Evolutionary conservation across 1,140 invertebrate species (phyloP), one percentile per base, ranked within the genome.

Genomic region (Penaeus japonicus): DNA sequence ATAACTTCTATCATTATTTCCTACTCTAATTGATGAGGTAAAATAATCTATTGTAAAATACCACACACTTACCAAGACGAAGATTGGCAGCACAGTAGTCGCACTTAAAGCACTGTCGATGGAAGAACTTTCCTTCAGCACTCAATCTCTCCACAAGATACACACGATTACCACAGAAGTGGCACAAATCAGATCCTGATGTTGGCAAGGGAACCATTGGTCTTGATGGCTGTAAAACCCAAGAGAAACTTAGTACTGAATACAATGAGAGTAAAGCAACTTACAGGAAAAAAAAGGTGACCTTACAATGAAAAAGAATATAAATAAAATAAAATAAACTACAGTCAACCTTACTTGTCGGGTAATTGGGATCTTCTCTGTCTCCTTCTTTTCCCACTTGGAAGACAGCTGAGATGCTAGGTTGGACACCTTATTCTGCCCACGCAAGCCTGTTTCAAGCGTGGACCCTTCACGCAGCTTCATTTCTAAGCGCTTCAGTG

Each of bases 121-220:
- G 97, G 92, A 98, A 97, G 91, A 96, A 96, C 91, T 96, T 95
- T 62, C 96, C 96, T 93, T 98, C 97, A 7, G 97, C 96, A 91
- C 94, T 96, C 91, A 97, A 94, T 87, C 96, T 94, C 92, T 98
- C 97, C 95, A 98, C 96, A 22, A 97, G 93, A 92, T 98, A 98
- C 47, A 98, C 97, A 22, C 96, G 94, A 92, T 97, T 96, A 86
- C 95, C 94, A 93, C 97, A 98, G 93, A 97, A 97, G 92, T 97
- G 96, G 92, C 97, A 98, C 90, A 95, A 94, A 92, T 97, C 96
- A 47, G 90, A 90, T 55, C 87, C 85, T 70, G 82, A 85, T 32
- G 79, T 79, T 32, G 89, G 89, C 62, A 87, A 75, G 18, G 87
- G 87, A 54, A 89, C 86, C 65, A 87, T 94, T 93, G 81, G 92